These are phyloP conservation scores for Acanthococcus lagerstroemiae DNA, from an alignment of 2,888 invertebrate species.

Conservation along the genomic window DNA sequence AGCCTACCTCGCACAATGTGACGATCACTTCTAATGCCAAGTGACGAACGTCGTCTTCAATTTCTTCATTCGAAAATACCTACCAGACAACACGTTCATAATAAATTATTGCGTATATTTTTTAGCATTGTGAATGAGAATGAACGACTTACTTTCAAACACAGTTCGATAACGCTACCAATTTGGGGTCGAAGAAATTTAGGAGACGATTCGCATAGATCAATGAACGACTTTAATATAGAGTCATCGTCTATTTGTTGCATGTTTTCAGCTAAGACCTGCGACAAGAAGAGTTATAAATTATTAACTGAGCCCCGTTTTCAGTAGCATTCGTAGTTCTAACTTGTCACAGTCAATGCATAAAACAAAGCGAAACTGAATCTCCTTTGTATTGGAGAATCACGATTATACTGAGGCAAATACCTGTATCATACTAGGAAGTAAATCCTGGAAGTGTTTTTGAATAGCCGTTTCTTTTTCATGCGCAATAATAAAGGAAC, in stretches of 20 bases:
- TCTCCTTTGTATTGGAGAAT: too few species aligned
- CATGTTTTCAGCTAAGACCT: conserved; percentile 69
- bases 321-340: too few species aligned
- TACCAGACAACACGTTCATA: too few species aligned
- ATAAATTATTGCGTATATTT: too few species aligned
- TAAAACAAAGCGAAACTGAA: too few species aligned
- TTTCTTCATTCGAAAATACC: conserved; percentile 59
- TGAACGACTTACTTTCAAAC: conserved; percentile 58
- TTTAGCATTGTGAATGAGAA: too few species aligned
- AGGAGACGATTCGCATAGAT: conserved; percentile 84
- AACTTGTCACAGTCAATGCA: too few species aligned
- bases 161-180: conserved; percentile 73
- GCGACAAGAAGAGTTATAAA: not conserved
- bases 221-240: conserved; percentile 83
- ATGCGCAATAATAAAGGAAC: conserved; percentile 81
- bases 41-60: conserved; percentile 76
- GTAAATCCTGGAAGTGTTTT: conserved; percentile 75
- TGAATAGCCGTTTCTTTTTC: conserved; percentile 86
- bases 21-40: conserved; percentile 81
- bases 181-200: conserved; percentile 84
- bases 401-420: too few species aligned
- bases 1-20: conserved; percentile 81
- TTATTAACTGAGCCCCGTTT: too few species aligned
- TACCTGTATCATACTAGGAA: conserved; percentile 69
- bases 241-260: conserved; percentile 80